These are phyloP conservation scores for Temnothorax unifasciatus DNA, from an alignment of 2,888 invertebrate species.

Conservation along the genomic window DNA sequence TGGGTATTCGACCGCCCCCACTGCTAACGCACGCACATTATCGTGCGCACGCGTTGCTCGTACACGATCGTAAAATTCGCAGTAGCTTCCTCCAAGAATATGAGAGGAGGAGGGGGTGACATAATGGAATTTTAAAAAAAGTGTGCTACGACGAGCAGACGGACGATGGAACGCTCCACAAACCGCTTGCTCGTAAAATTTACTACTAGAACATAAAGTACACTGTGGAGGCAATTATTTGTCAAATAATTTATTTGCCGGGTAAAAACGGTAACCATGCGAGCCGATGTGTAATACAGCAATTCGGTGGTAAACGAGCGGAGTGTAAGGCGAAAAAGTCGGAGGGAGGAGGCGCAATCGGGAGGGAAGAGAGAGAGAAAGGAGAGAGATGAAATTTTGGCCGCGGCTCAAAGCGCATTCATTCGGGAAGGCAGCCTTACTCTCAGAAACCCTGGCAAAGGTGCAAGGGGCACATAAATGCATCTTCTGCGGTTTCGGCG, in stretches of 20 bases:
- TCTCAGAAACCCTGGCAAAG: constrained; percentile 70
- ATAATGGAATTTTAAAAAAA: constrained; percentile 72
- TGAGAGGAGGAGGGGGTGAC: constrained; percentile 36
- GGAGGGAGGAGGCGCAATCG: constrained; percentile 32
- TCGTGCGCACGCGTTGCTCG: constrained; percentile 58
- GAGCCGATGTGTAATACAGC: constrained; percentile 68
- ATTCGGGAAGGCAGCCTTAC: constrained; percentile 70
- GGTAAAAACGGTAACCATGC: constrained; percentile 44
- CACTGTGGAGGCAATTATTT: constrained; percentile 69
- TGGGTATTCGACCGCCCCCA: constrained; percentile 23
- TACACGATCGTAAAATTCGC: constrained; percentile 70
- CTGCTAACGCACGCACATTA: constrained; percentile 48
- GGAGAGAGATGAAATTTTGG: constrained; percentile 64
- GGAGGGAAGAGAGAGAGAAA: constrained; percentile 42
- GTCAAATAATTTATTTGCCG: constrained; percentile 73
- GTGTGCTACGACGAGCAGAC: constrained; percentile 34
- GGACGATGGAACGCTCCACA: constrained; percentile 38
- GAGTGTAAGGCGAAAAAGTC: constrained; percentile 66
- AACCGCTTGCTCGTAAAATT: constrained; percentile 68
- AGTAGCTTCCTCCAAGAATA: constrained; percentile 46
- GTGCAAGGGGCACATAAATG: constrained; percentile 78
- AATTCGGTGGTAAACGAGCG: constrained; percentile 75
- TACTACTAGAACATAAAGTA: constrained; percentile 67
- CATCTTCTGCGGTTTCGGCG: constrained; percentile 71
- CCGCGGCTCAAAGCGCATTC: constrained; percentile 75